Base-by-base conservation (phyloP, 1,140 invertebrate genomes). In the Drosophila baimaii region DNA sequence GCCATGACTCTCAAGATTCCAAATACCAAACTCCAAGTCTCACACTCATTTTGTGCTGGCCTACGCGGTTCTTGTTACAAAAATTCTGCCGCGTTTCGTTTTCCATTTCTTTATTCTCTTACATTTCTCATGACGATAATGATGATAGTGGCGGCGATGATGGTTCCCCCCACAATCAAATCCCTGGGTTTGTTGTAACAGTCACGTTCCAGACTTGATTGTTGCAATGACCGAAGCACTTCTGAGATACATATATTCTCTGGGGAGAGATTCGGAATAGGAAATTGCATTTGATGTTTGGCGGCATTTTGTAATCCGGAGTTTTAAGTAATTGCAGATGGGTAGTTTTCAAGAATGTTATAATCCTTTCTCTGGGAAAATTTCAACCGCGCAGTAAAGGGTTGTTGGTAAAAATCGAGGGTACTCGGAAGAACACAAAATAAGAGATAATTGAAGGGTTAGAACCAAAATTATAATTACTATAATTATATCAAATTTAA, bases 121-220 rank as follows among this genome's bases (percentile, higher is more conserved):
- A 9, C 33, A 35, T 19, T 66, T 54, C 46, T 43, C 25, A 69
- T 41, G 62, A 23, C 29, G 15, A 37, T 43, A 44, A 65, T 66
- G 31, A 46, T 66, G 21, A 33, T 70, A 39, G 37, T 71, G 43
- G 17, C 29, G 51, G 23, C 41, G 57, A 51, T 51, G 47, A 47
- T 57, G 61, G 63, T 72, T n/a, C n/a, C 41, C 70, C 58, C 41
- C 43, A 64, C 35, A 51, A 49, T 58, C 27, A 44, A 86, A 86
- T 86, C 83, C 83, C 83, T 73, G 21, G 65, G 56, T 69, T 83
- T 47, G 79, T 83, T 86, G 83, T 86, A 73, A 77, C 43, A 79
- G 83, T 86, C 83, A 86, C 83, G 83, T 86, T 83, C 75, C 63
- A 52, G 62, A 44, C 59, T 70, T 57, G 52, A 75, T 76, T 76